A percentile compares a stretch with the other conserved stretches of the same genome.
Evolutionary conservation across 1,140 invertebrate species (phyloP).

Genomic region (Drosophila littoralis): DNA sequence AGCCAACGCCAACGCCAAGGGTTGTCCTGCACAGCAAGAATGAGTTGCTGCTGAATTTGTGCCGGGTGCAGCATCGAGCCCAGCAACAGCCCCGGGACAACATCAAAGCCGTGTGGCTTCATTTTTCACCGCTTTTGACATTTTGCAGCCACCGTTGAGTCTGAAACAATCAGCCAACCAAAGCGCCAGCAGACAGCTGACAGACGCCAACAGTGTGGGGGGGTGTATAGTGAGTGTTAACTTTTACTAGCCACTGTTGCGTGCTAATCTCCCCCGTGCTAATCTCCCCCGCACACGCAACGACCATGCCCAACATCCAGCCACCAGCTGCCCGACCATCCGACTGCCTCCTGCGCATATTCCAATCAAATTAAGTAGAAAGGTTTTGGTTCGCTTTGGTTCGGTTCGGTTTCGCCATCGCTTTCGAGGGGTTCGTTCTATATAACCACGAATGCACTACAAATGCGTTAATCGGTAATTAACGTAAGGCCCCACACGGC

Average conservation of each 20-base stretch:
- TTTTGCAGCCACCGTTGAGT: conserved; percentile 73
- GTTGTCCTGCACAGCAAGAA: conserved; percentile 4
- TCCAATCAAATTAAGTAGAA: conserved; percentile 80
- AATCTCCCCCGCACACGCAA: conserved; percentile 33
- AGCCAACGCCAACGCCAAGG: conserved; percentile 38
- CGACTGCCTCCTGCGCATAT: conserved; percentile 63
- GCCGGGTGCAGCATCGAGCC: conserved; percentile 10
- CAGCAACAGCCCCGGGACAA: conserved; percentile 45
- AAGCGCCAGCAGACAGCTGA: conserved; percentile 68
- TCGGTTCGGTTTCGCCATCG: conserved; percentile 4
- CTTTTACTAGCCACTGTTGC: conserved; percentile 42
- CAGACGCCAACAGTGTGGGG: conserved; percentile 39
- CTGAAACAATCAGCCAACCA: conserved; percentile 80
- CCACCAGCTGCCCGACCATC: conserved; percentile 7
- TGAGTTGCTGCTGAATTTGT: neutral
- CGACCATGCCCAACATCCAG: conserved; percentile 43
- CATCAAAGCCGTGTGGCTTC: conserved; percentile 72
- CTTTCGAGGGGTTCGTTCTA: neutral
- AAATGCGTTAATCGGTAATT: conserved; percentile 22
- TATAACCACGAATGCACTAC: neutral
- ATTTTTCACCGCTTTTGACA: conserved; percentile 83
- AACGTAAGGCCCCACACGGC: neutral
- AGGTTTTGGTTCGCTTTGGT: conserved; percentile 65
- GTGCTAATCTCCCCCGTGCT: conserved; percentile 69
- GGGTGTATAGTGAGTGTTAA: conserved; percentile 20